Base-by-base conservation (phyloP, 2,113 vertebrate species). In the Brevimyrus niger region DNA sequence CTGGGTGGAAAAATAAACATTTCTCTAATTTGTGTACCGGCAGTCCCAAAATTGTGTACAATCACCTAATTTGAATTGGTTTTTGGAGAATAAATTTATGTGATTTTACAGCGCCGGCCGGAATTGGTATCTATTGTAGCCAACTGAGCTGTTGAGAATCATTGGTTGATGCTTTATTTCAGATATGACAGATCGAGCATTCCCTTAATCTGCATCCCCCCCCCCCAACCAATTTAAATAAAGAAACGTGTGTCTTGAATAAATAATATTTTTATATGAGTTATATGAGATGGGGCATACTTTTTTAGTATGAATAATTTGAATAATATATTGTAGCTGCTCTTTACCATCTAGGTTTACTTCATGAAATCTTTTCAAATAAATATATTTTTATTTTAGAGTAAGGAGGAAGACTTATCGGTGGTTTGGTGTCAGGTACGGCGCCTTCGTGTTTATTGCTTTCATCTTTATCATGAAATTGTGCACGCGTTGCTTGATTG, bases 21-120 rank as follows among this genome's bases (percentile, higher is more conserved):
- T 58, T 85, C 46, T 48, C n/a, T 48, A 86, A 88, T 88, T 80
- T 86, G 76, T 51, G 35, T 82, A 76, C 80, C 80, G 27, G 90
- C 80, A 88, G 87, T 35, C 85, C 44, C 35, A 17, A 69, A 87
- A 61, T 85, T 88, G 87, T 87, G 89, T 87, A 88, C 87, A 42
- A 47, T 80, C 73, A 88, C 69, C 53, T 90, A 48, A 69, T 88
- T 85, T 88, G 76, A 19, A 10, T 47, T 83, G 82, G 38, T 69
- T 80, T 69, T 88, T 55, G 44, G 61, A 87, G 38, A 21, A 90
- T 44, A 88, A 84, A 73, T 48, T 10, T 48, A 11, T 48, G 31
- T 51, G 35, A 65, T 48, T 83, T 65, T 87, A 42, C 48, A 19
- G 27, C 48, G 55, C 83, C 19, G 55, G 55, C 89, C 9, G 9